These are phyloP conservation scores for Anarhynchus alexandrinus DNA, from an alignment of 2,113 vertebrate species.

Conservation along the genomic window DNA sequence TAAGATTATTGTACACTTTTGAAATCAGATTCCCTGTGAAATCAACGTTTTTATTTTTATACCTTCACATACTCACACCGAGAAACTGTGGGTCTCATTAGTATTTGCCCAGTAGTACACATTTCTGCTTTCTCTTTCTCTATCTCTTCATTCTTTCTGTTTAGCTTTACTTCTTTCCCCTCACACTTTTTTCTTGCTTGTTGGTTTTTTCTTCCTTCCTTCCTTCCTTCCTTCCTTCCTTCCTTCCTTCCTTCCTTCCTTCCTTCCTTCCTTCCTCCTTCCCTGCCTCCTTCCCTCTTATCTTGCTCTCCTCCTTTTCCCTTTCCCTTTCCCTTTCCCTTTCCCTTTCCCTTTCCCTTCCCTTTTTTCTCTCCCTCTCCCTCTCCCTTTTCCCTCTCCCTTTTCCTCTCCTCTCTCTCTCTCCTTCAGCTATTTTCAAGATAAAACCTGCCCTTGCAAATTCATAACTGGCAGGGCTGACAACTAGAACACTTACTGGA, in stretches of 20 bases:
- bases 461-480: slow-evolving; percentile 28
- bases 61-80: not conserved
- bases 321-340: not conserved
- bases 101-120: not conserved
- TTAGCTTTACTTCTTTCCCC: not conserved
- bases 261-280: too few species aligned
- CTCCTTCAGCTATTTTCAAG: not conserved
- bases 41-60: not conserved
- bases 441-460: not conserved
- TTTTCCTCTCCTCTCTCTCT: accelerated
- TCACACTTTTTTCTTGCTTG: not conserved
- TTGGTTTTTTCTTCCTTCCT: not conserved
- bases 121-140: not conserved
- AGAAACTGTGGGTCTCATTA: not conserved
- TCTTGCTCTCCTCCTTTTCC: not conserved
- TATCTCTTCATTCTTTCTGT: not conserved
- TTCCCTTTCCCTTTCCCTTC: too few species aligned
- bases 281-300: not conserved
- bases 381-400: accelerated
- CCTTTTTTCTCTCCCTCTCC: accelerated
- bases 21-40: not conserved
- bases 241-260: not conserved
- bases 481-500: slow-evolving; percentile 27
- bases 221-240: too few species aligned
- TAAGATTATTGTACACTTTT: not conserved